Evolutionary conservation across 37 sponge, comb jelly and placozoan genomes (phyloP).

Genomic region (Ianthella basta): DNA sequence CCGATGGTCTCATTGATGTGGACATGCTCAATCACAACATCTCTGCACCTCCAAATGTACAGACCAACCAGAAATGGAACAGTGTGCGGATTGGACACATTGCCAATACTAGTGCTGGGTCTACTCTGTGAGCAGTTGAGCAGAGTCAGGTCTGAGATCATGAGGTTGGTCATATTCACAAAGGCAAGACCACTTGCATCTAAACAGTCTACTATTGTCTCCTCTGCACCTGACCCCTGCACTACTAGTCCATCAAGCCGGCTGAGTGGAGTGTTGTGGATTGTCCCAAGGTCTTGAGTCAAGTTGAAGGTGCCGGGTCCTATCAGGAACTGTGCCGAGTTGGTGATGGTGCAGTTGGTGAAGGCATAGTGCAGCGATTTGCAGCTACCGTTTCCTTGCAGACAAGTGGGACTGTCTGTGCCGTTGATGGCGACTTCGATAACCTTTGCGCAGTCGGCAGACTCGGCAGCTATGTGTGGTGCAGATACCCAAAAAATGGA

Average conservation of each 20-base stretch:
- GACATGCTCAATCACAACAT: background rate
- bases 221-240: background rate
- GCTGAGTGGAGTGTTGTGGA: background rate
- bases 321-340: background rate
- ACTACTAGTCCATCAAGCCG: background rate
- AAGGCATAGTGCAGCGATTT: constrained; percentile 2
- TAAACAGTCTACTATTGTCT: constrained; percentile 2
- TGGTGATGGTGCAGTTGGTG: constrained; percentile 14
- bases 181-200: background rate
- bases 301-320: background rate
- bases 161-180: constrained; percentile 25
- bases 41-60: constrained; percentile 16
- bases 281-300: background rate
- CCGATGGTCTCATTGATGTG: constrained; percentile 16
- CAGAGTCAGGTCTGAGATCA: background rate
- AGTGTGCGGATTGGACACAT: background rate
- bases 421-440: background rate
- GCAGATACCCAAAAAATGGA: background rate
- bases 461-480: background rate
- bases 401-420: background rate
- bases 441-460: background rate
- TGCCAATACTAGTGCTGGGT: constrained; percentile 2
- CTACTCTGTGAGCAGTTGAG: background rate
- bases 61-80: constrained; percentile 7
- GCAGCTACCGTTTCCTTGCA: background rate